A percentile compares a stretch with the other conserved stretches of the same genome.
phyloP scores from a whole-genome alignment of 2,113 vertebrate species.

The Hypomesus transpacificus region DNA sequence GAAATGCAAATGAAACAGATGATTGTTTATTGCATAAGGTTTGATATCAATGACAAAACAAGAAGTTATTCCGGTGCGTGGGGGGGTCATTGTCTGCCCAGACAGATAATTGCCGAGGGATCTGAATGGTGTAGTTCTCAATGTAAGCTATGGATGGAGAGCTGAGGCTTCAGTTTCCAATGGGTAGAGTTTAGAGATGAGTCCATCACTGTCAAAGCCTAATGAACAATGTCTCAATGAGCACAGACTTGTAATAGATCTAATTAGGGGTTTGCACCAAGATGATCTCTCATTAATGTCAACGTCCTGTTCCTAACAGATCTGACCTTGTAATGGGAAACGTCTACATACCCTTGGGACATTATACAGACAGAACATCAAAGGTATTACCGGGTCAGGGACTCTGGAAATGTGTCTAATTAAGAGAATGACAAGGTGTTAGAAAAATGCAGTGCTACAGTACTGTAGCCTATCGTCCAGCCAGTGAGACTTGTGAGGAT shows the following conservation, averaged over 20 bases:
- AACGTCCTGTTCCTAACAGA: background rate
- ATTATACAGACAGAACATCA: constrained; percentile 1
- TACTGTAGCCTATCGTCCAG: too few species aligned
- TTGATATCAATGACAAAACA: constrained; percentile 7
- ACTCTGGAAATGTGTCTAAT: background rate
- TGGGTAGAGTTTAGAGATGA: background rate
- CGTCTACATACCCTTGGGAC: background rate
- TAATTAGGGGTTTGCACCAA: constrained; percentile 3
- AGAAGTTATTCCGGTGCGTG: background rate
- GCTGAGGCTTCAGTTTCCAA: background rate
- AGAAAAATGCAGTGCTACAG: too few species aligned
- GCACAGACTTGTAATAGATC: background rate
- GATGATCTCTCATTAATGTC: constrained; percentile 6
- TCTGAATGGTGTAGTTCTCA: background rate
- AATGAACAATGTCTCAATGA: background rate
- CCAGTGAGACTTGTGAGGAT: too few species aligned
- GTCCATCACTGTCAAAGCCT: constrained; percentile 1
- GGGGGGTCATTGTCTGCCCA: background rate
- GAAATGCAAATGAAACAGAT: constrained; percentile 7
- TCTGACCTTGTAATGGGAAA: background rate
- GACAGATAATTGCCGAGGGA: background rate
- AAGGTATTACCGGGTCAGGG: background rate
- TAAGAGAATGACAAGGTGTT: background rate
- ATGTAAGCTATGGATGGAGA: background rate
- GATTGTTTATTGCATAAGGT: background rate